Evolutionary conservation across 2,888 invertebrate genomes (phyloP), one percentile per base, ranked within the genome.

Genomic region (Tachystola acroxantha): DNA sequence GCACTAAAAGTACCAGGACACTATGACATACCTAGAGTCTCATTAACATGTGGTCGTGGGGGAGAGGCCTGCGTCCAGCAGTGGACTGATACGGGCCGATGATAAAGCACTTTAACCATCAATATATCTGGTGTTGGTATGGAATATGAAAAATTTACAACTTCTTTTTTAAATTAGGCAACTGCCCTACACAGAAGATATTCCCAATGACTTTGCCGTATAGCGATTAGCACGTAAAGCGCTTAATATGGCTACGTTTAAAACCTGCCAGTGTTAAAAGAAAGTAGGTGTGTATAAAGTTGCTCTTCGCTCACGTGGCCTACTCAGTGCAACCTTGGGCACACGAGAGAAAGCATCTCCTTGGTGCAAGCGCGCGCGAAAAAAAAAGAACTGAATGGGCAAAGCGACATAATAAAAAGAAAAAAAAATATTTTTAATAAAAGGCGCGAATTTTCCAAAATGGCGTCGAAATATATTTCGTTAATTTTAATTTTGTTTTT

Each of bases 271-370:
- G 28, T 28, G 27, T 28, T 10, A 68, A 72, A 77, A 79, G 75
- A 76, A 77, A 77, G 76, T 75, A 61, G 64, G 57, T 37, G 46
- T 46, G 32, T 50, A 54, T 62, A 62, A 53, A 62, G 50, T 36
- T 22, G 10, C 41, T 41, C 47, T 40, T 48, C 64, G 53, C 48
- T 48, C 50, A 42, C 45, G 40, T 45, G 36, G 39, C 51, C 44
- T 46, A 48, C 49, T 57, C 71, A 82, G 81, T 82, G 25, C 48
- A 66, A 68, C 72, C 70, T 68, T 62, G 66, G 53, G 47, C 57
- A 44, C 34, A 10, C 19, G 33, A 47, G 62, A 47, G 62, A 56
- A 57, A 63, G 58, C 57, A 53, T 40, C 36, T 25, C 35, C 25
- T 19, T 28, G 10, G 10, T 5, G n/a, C n/a, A n/a, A 19, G n/a